Evolutionary conservation across 2,888 invertebrate species (phyloP), one percentile per base, ranked within the genome.

Genomic region (Sympetrum striolatum): DNA sequence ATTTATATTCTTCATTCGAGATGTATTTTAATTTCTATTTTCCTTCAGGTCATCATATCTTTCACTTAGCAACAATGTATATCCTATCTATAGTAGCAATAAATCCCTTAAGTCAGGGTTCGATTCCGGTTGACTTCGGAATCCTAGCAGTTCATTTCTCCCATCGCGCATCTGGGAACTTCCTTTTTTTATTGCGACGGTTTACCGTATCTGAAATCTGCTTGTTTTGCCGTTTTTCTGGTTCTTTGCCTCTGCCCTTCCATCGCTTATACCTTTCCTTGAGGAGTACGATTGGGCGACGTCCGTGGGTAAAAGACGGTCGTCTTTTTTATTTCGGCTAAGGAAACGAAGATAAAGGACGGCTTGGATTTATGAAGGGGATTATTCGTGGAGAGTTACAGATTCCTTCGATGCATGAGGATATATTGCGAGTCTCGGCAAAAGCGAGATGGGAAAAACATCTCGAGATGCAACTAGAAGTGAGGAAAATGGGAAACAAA

Each of bases 321-420:
- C 14, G 14, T 48, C 25, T 25, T 81, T 58, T 58, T 15, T 82
- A 58, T 58, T 58, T 35, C 14, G 48, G 18, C 18, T 31, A 10
- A 25, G 82, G 31, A 82, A 82, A 58, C 31, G 58, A 82, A 73
- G 31, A 58, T 58, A 58, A 53, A 82, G 35, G 31, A 35, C 31
- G 58, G 58, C 18, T 25, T 12, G 82, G 82, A 82, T 82, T 82
- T 82, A 82, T 82, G 82, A 58, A 14, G 53, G 58, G 35, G 82
- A 82, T 82, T 82, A 58, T 58, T 25, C 44, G 53, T 31, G 10
- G 18, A 73, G 22, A 82, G 58, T 31, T 82, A 31, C 31, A 53
- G 15, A 22, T 35, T 82, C 31, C 58, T 15, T 31, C 82, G 31
- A 73, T 73, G 31, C 14, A 73, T 73, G 31, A 73, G 73, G 73